phyloP scores from a whole-genome alignment of 2,797 vertebrate species.

The Rallus crepitans region DNA sequence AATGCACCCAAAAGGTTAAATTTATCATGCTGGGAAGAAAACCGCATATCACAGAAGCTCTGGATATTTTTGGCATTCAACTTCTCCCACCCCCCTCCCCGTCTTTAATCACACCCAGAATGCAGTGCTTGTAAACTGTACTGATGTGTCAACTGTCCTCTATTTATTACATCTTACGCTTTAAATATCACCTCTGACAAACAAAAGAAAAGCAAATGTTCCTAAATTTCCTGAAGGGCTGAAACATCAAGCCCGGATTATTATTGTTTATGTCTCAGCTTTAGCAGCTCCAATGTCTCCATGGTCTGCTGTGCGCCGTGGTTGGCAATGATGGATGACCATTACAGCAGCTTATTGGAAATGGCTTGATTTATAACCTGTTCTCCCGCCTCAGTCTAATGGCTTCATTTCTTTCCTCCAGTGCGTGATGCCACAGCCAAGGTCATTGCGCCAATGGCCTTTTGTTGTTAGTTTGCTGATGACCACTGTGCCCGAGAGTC shows the following conservation, averaged over 20 bases:
- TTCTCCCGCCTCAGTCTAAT: slow-evolving; percentile 97
- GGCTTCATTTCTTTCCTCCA: slow-evolving; percentile 99
- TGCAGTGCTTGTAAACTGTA: slow-evolving; percentile 77
- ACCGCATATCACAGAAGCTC: slow-evolving; percentile 66
- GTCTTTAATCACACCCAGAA: slow-evolving; percentile 81
- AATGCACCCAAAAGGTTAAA: slow-evolving; percentile 56
- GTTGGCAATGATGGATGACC: slow-evolving; percentile 98
- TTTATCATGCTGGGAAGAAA: slow-evolving; percentile 44
- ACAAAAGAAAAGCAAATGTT: slow-evolving; percentile 90
- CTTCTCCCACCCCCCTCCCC: slow-evolving; percentile 65
- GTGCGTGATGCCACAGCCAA: slow-evolving; percentile 99
- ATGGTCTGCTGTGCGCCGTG: slow-evolving; percentile 86
- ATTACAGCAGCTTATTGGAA: slow-evolving; percentile 99
- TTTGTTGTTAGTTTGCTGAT: slow-evolving; percentile 97
- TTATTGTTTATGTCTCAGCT: slow-evolving; percentile 96
- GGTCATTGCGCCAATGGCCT: slow-evolving; percentile 96
- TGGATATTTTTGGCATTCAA: slow-evolving; percentile 79
- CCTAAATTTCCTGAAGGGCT: slow-evolving; percentile 89
- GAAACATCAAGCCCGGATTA: slow-evolving; percentile 90
- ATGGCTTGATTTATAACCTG: slow-evolving; percentile 99
- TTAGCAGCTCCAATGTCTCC: slow-evolving; percentile 89
- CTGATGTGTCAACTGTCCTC: slow-evolving; percentile 79
- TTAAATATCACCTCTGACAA: slow-evolving; percentile 90
- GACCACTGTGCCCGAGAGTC: slow-evolving; percentile 89
- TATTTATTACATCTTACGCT: slow-evolving; percentile 83